Conservation (phyloP, 2,888 invertebrate genomes). For the Penaeus monodon region DNA sequence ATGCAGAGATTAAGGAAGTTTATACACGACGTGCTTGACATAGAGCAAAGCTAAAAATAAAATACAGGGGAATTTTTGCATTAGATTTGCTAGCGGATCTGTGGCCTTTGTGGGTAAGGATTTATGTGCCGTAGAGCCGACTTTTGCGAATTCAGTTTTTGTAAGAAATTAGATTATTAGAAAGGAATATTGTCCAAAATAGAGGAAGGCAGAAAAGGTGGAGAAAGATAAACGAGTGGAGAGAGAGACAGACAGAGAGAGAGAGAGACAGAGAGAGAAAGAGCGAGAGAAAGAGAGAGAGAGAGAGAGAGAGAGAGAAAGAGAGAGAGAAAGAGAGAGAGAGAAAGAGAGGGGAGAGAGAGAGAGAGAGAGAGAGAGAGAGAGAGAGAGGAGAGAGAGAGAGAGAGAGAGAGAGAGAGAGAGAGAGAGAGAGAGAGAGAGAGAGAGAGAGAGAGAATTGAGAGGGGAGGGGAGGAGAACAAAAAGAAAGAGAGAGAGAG, state of each 20-base stretch:
- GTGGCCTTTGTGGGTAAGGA: too few relatives aligned
- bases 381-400: neutral
- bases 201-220: neutral
- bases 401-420: slow-evolving; percentile 11
- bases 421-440: neutral
- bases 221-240: neutral
- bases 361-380: neutral
- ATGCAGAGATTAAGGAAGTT: too few relatives aligned
- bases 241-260: slow-evolving; percentile 28
- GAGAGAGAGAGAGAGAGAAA: slow-evolving; percentile 14
- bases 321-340: neutral
- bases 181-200: neutral
- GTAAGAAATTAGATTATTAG: too few relatives aligned
- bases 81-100: too few relatives aligned
- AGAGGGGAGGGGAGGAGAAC: neutral
- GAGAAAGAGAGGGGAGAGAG: neutral
- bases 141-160: too few relatives aligned
- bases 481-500: neutral
- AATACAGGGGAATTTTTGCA: too few relatives aligned
- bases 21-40: too few relatives aligned
- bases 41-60: too few relatives aligned
- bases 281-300: neutral
- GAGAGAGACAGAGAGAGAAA: neutral
- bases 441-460: too few relatives aligned
- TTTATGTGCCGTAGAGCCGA: too few relatives aligned